These are phyloP conservation scores for Tinea trinotella DNA, from an alignment of 2,888 invertebrate genomes.

Conservation along the genomic window DNA sequence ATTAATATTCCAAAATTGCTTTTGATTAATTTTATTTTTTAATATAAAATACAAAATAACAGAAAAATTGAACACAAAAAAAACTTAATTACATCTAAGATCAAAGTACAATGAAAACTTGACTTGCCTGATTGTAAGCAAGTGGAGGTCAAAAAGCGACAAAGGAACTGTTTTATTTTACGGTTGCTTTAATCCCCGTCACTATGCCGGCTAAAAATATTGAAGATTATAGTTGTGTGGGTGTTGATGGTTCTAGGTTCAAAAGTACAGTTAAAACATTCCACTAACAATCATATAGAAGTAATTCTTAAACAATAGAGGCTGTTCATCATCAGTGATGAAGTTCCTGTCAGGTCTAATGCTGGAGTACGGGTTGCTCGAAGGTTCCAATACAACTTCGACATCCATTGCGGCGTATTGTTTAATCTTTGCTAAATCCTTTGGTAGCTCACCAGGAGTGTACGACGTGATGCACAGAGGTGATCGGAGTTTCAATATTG, in stretches of 20 bases:
- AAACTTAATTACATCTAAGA: too few relatives aligned
- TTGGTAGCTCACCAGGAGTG: conserved; percentile 76
- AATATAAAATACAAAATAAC: background rate
- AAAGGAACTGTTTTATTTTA: too few relatives aligned
- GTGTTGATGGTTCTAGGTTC: too few relatives aligned
- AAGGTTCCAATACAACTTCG: conserved; percentile 66
- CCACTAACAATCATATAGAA: conserved; percentile 70
- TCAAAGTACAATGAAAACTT: too few relatives aligned
- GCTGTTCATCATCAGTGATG: conserved; percentile 79
- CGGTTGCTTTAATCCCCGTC: too few relatives aligned
- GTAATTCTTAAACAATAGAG: conserved; percentile 81
- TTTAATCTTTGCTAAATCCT: conserved; percentile 73
- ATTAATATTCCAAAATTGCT: background rate
- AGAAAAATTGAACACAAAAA: too few relatives aligned
- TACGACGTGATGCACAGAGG: conserved; percentile 79
- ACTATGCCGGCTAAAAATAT: too few relatives aligned
- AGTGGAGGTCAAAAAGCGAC: too few relatives aligned
- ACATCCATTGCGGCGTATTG: conserved; percentile 59
- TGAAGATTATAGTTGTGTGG: too few relatives aligned
- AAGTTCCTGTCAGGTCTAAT: conserved; percentile 82
- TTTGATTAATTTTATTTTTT: background rate
- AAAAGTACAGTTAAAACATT: background rate
- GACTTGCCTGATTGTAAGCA: too few relatives aligned
- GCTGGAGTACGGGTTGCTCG: conserved; percentile 77
- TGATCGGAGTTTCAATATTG: conserved; percentile 65